phyloP scores from a whole-genome alignment of 2,113 vertebrate species.

The Mesoclemmys tuberculata region DNA sequence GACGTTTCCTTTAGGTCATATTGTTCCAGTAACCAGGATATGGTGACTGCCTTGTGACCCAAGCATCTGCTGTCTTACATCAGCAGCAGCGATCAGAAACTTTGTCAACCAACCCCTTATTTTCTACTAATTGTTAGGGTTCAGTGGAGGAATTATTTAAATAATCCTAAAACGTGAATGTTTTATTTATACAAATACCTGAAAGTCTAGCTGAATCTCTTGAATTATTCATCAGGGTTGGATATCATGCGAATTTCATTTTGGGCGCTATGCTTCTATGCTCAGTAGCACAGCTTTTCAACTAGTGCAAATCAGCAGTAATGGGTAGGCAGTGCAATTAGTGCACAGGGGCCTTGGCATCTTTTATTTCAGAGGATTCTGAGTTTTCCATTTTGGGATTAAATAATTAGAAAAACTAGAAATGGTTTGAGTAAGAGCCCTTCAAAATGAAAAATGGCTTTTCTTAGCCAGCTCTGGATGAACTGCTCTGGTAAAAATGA shows the following conservation, averaged over 20 bases:
- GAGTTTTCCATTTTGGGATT: constrained; percentile 58
- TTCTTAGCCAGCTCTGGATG: constrained; percentile 65
- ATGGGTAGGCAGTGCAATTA: constrained; percentile 51
- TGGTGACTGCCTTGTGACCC: not conserved
- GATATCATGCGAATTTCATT: constrained; percentile 57
- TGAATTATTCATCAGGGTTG: constrained; percentile 63
- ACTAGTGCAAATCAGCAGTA: constrained; percentile 51
- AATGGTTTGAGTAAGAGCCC: constrained; percentile 50
- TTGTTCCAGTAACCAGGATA: not conserved
- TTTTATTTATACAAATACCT: constrained; percentile 63
- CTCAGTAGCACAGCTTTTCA: constrained; percentile 63
- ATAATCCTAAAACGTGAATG: constrained; percentile 49
- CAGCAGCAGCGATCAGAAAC: constrained; percentile 34
- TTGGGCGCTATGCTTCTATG: not conserved
- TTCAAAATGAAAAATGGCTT: constrained; percentile 76
- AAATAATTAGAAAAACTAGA: constrained; percentile 60
- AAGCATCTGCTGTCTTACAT: not conserved
- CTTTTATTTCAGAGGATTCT: constrained; percentile 55
- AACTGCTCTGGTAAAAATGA: constrained; percentile 69
- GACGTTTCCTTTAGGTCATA: not conserved
- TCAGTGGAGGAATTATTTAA: constrained; percentile 52
- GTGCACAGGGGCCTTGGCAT: not conserved
- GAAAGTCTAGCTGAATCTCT: constrained; percentile 51
- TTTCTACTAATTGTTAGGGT: constrained; percentile 21
- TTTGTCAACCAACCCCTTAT: not conserved